Percentiles rank a stretch among this genome's conserved stretches.
These are phyloP conservation scores for Cartodere bifasciata DNA, from an alignment of 2,888 invertebrate species.

Conservation along the genomic window DNA sequence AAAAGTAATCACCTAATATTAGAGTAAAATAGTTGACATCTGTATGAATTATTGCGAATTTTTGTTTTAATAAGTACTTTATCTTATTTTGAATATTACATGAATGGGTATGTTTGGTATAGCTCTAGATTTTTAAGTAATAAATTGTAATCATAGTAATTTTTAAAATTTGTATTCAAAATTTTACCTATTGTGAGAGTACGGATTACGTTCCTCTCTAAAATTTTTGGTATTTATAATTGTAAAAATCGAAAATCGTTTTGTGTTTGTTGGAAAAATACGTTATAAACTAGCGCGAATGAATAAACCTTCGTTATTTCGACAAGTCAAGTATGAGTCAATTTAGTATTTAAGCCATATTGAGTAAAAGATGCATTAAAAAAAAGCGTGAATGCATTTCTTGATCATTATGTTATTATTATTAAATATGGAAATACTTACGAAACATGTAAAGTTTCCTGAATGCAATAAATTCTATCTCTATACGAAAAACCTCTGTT, in stretches of 20 bases:
- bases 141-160: conserved; percentile 30
- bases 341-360: conserved; percentile 21
- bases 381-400: conserved; percentile 21
- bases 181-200: conserved; percentile 35
- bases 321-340: no score
- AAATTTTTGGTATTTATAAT: conserved; percentile 27
- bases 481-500: conserved; percentile 27
- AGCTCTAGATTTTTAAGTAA: conserved; percentile 23
- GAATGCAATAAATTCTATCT: conserved; percentile 42
- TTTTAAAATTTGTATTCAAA: conserved; percentile 29
- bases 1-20: conserved; percentile 30
- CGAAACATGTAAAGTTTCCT: conserved; percentile 39
- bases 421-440: conserved; percentile 32
- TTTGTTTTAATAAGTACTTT: no score
- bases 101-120: conserved; percentile 28
- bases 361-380: conserved; percentile 14
- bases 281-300: no score
- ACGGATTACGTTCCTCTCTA: conserved; percentile 37
- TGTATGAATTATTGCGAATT: not conserved
- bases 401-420: conserved; percentile 33
- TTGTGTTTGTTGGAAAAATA: conserved; percentile 25
- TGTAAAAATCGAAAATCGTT: conserved; percentile 27
- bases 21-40: no score
- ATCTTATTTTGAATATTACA: conserved; percentile 14
- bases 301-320: no score